A percentile compares a stretch with the other conserved stretches of the same genome.
Evolutionary conservation across 1,140 invertebrate species (phyloP).

Genomic region (Drosophila leontia): DNA sequence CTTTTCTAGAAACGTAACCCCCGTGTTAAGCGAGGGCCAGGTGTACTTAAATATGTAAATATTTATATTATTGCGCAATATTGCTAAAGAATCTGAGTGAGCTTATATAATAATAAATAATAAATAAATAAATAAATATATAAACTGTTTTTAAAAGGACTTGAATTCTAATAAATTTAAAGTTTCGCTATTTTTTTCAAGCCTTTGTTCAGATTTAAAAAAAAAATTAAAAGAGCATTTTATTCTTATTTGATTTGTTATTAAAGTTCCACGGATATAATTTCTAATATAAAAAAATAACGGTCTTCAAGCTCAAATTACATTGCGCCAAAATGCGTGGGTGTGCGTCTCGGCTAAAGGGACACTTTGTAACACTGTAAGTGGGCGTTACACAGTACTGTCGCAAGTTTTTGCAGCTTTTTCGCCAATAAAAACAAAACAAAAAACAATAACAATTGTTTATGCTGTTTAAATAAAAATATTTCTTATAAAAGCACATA

Average conservation of each 20-base stretch:
- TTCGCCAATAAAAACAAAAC: constrained; percentile 5
- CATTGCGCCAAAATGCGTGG: constrained; percentile 22
- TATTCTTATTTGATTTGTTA: background rate
- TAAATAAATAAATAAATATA: too few species aligned
- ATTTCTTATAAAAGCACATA: background rate
- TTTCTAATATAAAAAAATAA: background rate
- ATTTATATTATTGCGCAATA: background rate
- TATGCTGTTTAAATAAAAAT: background rate
- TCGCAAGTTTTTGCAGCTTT: constrained; percentile 20
- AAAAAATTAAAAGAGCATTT: too few species aligned
- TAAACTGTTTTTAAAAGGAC: too few species aligned
- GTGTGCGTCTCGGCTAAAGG: constrained; percentile 47
- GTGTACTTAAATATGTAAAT: background rate
- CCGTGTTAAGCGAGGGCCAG: too few species aligned
- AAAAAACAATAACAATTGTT: constrained; percentile 26
- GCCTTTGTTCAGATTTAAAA: too few species aligned
- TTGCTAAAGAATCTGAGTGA: too few species aligned
- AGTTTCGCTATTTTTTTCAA: too few species aligned
- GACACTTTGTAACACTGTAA: constrained; percentile 44
- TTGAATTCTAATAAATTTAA: too few species aligned
- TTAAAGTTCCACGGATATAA: background rate
- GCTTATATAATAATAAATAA: too few species aligned
- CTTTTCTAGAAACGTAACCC: too few species aligned
- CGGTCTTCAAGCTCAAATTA: background rate
- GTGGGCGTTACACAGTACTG: constrained; percentile 18